These are phyloP conservation scores for Mormyrops boulengeri DNA, from an alignment of 2,797 vertebrate genomes.

Conservation along the genomic window DNA sequence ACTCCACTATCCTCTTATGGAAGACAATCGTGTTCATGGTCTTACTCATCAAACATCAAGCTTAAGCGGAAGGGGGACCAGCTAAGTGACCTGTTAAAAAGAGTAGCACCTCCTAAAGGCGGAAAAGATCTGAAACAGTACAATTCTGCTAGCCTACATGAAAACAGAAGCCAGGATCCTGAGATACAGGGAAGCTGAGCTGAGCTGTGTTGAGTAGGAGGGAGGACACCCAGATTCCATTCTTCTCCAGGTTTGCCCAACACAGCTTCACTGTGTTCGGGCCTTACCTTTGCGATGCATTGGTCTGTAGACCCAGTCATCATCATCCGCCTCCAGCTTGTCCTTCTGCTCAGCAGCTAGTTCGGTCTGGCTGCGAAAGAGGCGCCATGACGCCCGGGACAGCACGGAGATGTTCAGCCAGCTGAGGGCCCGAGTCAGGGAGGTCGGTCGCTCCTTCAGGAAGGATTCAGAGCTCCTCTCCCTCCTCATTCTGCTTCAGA, in stretches of 20 bases:
- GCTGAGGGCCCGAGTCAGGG: constrained; percentile 79
- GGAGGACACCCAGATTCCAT: background rate
- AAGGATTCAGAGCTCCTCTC: constrained; percentile 72
- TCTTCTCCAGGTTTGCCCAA: background rate
- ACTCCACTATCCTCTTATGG: background rate
- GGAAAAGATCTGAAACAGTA: background rate
- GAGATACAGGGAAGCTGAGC: background rate
- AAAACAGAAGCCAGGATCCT: background rate
- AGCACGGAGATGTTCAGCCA: constrained; percentile 88
- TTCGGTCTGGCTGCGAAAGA: constrained; percentile 85
- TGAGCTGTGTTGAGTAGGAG: background rate
- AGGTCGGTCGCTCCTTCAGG: constrained; percentile 65
- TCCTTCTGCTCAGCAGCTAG: constrained; percentile 59
- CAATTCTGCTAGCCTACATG: background rate
- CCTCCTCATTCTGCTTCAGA: constrained; percentile 73
- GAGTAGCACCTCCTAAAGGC: background rate
- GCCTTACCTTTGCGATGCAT: constrained; percentile 82
- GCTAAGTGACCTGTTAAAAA: background rate
- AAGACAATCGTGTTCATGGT: background rate
- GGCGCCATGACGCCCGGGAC: constrained; percentile 77
- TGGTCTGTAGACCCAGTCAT: constrained; percentile 79
- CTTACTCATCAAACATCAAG: background rate
- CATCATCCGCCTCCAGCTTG: constrained; percentile 60
- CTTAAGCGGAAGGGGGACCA: background rate
- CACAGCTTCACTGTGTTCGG: background rate